phyloP scores from a whole-genome alignment of 2,113 vertebrate genomes.

The Rhinogobius similis region DNA sequence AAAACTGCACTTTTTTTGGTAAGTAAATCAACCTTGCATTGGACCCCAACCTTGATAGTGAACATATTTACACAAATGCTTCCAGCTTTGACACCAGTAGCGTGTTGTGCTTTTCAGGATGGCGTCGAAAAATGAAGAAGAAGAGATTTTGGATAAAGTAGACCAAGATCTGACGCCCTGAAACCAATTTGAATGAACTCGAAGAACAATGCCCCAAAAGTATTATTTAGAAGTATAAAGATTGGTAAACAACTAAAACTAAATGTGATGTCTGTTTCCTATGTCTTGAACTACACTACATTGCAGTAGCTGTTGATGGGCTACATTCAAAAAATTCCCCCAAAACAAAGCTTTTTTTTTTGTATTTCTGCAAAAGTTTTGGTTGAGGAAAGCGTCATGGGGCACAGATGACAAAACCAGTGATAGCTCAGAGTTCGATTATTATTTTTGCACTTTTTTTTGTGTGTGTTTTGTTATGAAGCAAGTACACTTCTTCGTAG shows the following conservation, averaged over 20 bases:
- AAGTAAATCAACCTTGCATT: constrained; percentile 11
- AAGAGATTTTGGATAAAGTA: constrained; percentile 14
- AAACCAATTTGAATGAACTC: constrained; percentile 67
- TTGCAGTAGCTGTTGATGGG: constrained; percentile 50
- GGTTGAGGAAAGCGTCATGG: constrained; percentile 57
- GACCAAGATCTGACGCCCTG: constrained; percentile 64
- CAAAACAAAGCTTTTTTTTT: constrained; percentile 45
- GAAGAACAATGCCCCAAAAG: constrained; percentile 86
- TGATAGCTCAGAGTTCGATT: constrained; percentile 55
- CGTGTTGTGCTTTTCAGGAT: constrained; percentile 75
- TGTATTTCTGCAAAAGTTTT: constrained; percentile 52
- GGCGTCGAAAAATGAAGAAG: constrained; percentile 22
- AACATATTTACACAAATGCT: constrained; percentile 52
- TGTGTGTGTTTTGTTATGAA: constrained; percentile 77
- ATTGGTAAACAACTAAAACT: constrained; percentile 35
- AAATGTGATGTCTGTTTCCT: constrained; percentile 49
- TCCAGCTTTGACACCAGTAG: constrained; percentile 56
- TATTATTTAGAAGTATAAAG: constrained; percentile 64
- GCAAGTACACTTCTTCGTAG: constrained; percentile 92
- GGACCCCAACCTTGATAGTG: constrained; percentile 55
- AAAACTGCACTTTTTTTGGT: constrained; percentile 5
- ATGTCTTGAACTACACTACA: constrained; percentile 44
- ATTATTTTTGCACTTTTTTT: constrained; percentile 11
- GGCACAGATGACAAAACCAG: constrained; percentile 66
- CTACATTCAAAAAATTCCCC: constrained; percentile 67